Percentiles rank a stretch among this genome's conserved stretches.
Conservation (phyloP, 2,888 invertebrate species). For the Mechanitis mazaeus region DNA sequence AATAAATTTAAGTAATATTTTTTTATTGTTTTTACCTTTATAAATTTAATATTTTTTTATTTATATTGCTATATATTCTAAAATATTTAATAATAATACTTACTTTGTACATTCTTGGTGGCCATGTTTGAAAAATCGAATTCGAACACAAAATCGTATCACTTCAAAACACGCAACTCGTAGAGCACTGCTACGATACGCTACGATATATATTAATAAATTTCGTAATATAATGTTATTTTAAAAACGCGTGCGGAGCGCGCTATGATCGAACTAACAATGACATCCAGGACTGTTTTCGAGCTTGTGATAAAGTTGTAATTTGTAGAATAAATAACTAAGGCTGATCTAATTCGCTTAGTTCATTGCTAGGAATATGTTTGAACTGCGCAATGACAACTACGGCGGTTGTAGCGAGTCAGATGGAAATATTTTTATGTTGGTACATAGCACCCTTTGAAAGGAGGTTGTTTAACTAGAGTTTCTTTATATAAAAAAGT, state of each 20-base stretch:
- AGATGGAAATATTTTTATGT: no score
- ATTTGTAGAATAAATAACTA: constrained; percentile 51
- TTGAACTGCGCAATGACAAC: neutral
- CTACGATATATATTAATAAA: constrained; percentile 50
- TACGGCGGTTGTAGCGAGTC: no score
- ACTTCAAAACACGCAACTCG: constrained; percentile 40
- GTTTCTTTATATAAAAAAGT: no score
- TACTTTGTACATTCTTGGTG: constrained; percentile 46
- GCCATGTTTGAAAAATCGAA: constrained; percentile 43
- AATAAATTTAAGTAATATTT: no score
- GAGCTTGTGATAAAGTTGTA: constrained; percentile 47
- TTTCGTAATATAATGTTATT: constrained; percentile 27
- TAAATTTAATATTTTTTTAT: no score
- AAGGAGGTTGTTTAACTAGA: no score
- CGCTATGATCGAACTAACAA: constrained; percentile 50
- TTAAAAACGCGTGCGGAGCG: constrained; percentile 50
- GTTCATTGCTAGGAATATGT: constrained; percentile 23
- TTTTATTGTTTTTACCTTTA: no score
- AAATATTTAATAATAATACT: constrained; percentile 33
- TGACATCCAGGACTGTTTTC: constrained; percentile 49
- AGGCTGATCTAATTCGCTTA: constrained; percentile 38
- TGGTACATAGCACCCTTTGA: no score
- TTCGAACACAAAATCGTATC: constrained; percentile 26
- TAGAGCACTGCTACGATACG: constrained; percentile 54
- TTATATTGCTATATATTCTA: no score